These are phyloP conservation scores for Chaetodon trifascialis DNA, from an alignment of 2,113 vertebrate species.

Conservation along the genomic window DNA sequence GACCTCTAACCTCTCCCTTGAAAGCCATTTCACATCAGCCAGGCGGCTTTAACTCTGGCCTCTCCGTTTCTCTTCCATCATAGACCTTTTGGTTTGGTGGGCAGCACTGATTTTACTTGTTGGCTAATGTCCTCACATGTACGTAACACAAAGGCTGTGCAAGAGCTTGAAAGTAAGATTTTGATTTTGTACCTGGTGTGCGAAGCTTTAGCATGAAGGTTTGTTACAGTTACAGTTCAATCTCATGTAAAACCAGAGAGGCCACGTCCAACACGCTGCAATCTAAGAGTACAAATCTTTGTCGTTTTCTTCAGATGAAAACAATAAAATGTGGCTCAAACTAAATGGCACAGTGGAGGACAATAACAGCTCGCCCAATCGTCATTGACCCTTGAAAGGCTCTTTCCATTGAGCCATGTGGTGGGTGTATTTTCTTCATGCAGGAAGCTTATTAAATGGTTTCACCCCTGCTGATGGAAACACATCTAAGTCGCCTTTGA, in stretches of 20 bases:
- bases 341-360: conserved; percentile 50
- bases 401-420: conserved; percentile 46
- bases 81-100: no score
- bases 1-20: conserved; percentile 56
- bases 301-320: conserved; percentile 3
- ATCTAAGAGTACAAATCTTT: conserved; percentile 1
- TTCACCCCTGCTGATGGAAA: conserved; percentile 59
- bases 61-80: background rate
- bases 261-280: no score
- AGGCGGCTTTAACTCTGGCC: background rate
- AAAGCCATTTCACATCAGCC: conserved; percentile 42
- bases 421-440: conserved; percentile 33
- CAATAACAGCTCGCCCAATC: conserved; percentile 40
- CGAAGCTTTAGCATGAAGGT: background rate
- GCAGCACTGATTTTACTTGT: background rate
- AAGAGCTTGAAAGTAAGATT: background rate
- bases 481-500: conserved; percentile 37
- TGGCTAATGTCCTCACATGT: background rate
- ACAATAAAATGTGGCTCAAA: conserved; percentile 13
- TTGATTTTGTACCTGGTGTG: background rate
- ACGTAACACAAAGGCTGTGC: background rate
- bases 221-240: background rate
- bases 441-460: conserved; percentile 56
- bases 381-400: conserved; percentile 37
- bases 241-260: background rate